Evolutionary conservation across 2,113 vertebrate genomes (phyloP), one percentile per base, ranked within the genome.

Genomic region (Periophthalmodon schlosseri): DNA sequence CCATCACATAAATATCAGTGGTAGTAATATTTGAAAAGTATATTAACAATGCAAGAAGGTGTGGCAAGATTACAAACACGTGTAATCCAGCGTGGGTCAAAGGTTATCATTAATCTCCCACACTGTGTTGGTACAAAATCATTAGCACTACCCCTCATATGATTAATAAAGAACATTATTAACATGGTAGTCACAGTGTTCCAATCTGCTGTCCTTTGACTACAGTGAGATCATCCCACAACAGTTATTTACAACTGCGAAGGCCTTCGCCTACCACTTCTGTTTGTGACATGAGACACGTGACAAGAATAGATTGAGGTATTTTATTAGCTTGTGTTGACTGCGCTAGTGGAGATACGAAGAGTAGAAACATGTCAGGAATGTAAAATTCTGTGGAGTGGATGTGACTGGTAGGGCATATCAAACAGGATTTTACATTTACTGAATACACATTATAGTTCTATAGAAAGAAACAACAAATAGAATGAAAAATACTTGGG

Each of bases 31-130:
- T 12, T 21, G 39, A 60, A n/a, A 33, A 73, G 6, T 76, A 86
- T 78, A 60, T 83, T 77, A 65, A 76, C 71, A 64, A 75, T 80
- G 76, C 78, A 80, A 57, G 4, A 5, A 77, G 79, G 74, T 80
- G 74, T 56, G 77, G 80, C 84, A 73, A 84, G 70, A 81, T 85
- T 73, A 71, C 24, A 34, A 28, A 47, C 61, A 68, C 13, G 70
- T 66, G 70, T 79, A 77, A 84, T 82, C 73, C 72, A 72, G 78
- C 21, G 74, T 78, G 81, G 83, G 89, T 84, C 85, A 80, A 44
- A 72, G 75, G 69, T 86, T 69, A 79, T 70, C 47, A 80, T 81
- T 79, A 78, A 83, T 87, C 81, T 82, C 67, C 73, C 81, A 69
- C 28, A n/a, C 14, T 44, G 73, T 85, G 73, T 81, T 76, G 52